phyloP scores from a whole-genome alignment of 2,797 vertebrate genomes.

The Toxotes lorentzi region DNA sequence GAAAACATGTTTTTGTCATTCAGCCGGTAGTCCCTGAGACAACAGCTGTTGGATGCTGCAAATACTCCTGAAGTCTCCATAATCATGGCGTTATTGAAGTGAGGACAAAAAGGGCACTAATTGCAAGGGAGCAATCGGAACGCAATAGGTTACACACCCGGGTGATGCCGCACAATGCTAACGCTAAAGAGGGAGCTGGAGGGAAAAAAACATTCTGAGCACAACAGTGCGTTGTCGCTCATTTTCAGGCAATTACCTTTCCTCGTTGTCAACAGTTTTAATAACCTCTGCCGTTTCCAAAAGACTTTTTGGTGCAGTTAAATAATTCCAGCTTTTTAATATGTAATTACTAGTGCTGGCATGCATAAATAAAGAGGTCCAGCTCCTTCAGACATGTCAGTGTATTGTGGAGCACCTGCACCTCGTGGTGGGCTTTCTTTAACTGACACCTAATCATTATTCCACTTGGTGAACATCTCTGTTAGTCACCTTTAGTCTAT shows the following conservation, averaged over 20 bases:
- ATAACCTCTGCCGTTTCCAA: constrained; percentile 99
- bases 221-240: constrained; percentile 98
- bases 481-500: constrained; percentile 96
- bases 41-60: constrained; percentile 99
- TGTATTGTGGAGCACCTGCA: constrained; percentile 98
- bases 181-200: constrained; percentile 80
- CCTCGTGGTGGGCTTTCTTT: constrained; percentile 94
- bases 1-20: constrained; percentile 99
- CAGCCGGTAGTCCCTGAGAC: constrained; percentile 99
- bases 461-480: constrained; percentile 99
- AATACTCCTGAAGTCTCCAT: constrained; percentile 99
- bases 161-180: constrained; percentile 97
- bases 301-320: constrained; percentile 97
- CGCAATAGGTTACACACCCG: constrained; percentile 99
- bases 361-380: constrained; percentile 98
- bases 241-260: constrained; percentile 99
- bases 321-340: constrained; percentile 99
- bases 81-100: constrained; percentile 99
- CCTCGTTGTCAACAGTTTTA: constrained; percentile 99
- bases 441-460: constrained; percentile 99
- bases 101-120: constrained; percentile 99
- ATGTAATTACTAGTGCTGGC: constrained; percentile 95
- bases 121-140: constrained; percentile 99
- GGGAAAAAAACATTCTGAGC: constrained; percentile 90
- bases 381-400: constrained; percentile 95